These are phyloP conservation scores for Sisor rabdophorus DNA, from an alignment of 2,113 vertebrate genomes.

Conservation along the genomic window DNA sequence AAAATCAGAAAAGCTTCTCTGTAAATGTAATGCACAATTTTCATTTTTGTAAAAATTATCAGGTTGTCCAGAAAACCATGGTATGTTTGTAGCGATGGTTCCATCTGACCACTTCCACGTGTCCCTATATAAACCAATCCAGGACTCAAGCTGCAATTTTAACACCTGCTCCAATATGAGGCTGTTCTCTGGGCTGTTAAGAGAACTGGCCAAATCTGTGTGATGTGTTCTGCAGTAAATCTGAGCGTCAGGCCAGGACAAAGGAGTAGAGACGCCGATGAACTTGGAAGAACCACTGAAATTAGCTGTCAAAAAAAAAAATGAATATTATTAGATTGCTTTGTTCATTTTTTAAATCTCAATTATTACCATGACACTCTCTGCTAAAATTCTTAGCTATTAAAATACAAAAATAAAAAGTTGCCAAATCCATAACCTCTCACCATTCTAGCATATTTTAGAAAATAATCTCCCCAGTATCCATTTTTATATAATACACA, in stretches of 20 bases:
- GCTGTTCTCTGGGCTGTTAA: background rate
- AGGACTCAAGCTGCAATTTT: slow-evolving; percentile 2
- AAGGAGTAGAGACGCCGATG: background rate
- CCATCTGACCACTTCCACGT: background rate
- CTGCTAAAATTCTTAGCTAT: too few species aligned
- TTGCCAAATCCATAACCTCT: too few species aligned
- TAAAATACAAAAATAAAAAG: too few species aligned
- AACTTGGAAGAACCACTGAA: background rate
- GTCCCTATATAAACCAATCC: too few species aligned
- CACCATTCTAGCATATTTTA: too few species aligned
- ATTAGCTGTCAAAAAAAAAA: slow-evolving; percentile 2
- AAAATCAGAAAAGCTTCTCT: background rate
- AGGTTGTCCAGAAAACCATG: background rate
- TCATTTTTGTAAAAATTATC: background rate
- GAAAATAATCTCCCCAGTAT: too few species aligned
- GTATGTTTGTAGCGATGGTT: background rate
- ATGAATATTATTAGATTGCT: too few species aligned
- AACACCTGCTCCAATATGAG: rapidly evolving
- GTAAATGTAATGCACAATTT: background rate
- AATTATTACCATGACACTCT: too few species aligned
- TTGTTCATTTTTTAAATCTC: too few species aligned
- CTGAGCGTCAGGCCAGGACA: slow-evolving; percentile 2
- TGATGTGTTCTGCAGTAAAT: slow-evolving; percentile 20
- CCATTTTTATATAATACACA: too few species aligned
- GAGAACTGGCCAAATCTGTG: too few species aligned